Conservation (phyloP, 2,113 vertebrate species). For the Hiodon tergisus region DNA sequence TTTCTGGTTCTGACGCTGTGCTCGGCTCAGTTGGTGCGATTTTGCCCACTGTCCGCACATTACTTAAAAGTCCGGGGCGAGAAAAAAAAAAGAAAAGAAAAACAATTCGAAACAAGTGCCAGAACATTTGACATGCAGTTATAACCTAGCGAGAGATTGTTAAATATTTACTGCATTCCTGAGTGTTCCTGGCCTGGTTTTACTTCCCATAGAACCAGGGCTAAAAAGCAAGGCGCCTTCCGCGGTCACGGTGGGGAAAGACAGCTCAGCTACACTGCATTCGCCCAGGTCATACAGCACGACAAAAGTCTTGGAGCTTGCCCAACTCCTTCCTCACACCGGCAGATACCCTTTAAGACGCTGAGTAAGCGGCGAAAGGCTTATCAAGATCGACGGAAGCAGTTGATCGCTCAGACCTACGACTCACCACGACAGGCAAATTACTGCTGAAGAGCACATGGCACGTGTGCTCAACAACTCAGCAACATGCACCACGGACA, state of each 20-base stretch:
- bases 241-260: background rate
- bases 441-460: too few relatives aligned
- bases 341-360: background rate
- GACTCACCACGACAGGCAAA: too few relatives aligned
- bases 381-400: too few relatives aligned
- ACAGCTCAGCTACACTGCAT: background rate
- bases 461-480: too few relatives aligned
- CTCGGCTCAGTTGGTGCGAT: background rate
- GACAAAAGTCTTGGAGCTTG: background rate
- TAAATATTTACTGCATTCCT: conserved; percentile 45
- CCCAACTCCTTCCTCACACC: background rate
- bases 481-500: too few relatives aligned
- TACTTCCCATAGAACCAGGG: background rate
- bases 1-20: background rate
- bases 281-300: background rate
- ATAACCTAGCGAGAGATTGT: conserved; percentile 29
- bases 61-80: background rate
- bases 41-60: background rate
- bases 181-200: conserved; percentile 22
- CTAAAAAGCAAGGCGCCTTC: background rate
- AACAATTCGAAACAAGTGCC: conserved; percentile 19
- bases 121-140: conserved; percentile 19
- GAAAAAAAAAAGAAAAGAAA: background rate
- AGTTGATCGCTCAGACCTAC: too few relatives aligned
- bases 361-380: background rate